phyloP scores from a whole-genome alignment of 2,113 vertebrate species.

The Pelodiscus sinensis region DNA sequence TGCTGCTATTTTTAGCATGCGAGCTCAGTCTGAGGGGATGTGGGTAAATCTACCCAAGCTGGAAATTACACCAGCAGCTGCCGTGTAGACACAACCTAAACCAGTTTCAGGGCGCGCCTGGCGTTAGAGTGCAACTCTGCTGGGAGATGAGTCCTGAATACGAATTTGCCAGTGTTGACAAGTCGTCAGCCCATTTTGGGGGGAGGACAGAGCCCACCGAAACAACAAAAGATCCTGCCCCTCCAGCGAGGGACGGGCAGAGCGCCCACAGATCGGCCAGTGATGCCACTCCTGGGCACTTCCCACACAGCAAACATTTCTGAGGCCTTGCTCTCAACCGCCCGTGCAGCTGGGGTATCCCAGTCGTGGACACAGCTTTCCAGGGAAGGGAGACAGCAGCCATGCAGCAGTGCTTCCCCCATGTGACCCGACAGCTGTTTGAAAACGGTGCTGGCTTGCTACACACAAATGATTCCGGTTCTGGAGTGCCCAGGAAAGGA shows the following conservation, averaged over 20 bases:
- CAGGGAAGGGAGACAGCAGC: neutral
- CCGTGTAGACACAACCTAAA: neutral
- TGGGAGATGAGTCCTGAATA: neutral
- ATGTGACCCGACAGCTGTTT: neutral
- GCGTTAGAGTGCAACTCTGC: neutral
- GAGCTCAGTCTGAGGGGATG: fast-evolving
- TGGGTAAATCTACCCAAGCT: neutral
- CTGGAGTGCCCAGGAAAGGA: neutral
- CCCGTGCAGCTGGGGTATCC: neutral
- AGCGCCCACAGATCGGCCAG: neutral
- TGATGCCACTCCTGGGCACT: neutral
- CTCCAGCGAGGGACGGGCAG: neutral
- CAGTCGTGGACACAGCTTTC: no score
- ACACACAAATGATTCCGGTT: neutral
- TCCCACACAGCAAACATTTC: neutral
- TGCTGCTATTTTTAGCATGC: neutral
- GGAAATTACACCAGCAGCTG: neutral
- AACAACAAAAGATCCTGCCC: neutral
- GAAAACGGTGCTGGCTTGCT: neutral
- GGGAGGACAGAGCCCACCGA: neutral
- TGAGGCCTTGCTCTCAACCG: neutral
- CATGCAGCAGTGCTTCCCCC: neutral
- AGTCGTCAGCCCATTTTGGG: neutral
- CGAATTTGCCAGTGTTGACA: neutral
- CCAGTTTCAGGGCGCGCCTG: neutral